Conservation (phyloP, 2,113 vertebrate species). For the Centrocercus urophasianus region DNA sequence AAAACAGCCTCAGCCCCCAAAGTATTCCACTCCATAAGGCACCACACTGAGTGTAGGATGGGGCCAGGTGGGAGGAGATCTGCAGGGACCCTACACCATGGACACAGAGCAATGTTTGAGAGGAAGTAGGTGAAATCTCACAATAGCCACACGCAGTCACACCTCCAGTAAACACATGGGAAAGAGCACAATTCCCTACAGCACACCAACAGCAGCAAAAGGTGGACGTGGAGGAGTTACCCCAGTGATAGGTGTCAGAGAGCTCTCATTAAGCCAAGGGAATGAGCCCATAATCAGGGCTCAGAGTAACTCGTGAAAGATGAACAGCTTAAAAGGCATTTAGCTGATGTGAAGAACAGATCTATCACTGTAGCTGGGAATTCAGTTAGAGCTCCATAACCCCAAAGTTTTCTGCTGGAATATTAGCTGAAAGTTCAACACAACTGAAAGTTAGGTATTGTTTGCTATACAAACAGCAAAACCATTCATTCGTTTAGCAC, state of each 20-base stretch:
- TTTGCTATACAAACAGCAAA: background rate
- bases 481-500: background rate
- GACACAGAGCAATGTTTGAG: accelerated
- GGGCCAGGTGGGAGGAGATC: background rate
- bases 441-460: accelerated
- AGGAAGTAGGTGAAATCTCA: background rate
- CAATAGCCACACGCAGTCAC: background rate
- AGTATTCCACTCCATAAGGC: accelerated
- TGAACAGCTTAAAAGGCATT: background rate
- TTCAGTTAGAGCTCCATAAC: background rate
- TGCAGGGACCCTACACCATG: accelerated
- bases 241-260: accelerated
- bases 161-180: background rate
- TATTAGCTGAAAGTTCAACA: background rate
- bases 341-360: background rate
- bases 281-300: accelerated
- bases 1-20: background rate
- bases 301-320: accelerated
- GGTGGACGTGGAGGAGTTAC: accelerated
- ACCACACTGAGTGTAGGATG: accelerated
- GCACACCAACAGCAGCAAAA: background rate
- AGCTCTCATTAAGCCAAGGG: background rate
- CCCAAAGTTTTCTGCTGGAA: background rate
- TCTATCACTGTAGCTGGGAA: background rate
- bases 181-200: background rate